Evolutionary conservation across 2,113 vertebrate genomes (phyloP), one percentile per base, ranked within the genome.

Genomic region (Elephantulus edwardii): DNA sequence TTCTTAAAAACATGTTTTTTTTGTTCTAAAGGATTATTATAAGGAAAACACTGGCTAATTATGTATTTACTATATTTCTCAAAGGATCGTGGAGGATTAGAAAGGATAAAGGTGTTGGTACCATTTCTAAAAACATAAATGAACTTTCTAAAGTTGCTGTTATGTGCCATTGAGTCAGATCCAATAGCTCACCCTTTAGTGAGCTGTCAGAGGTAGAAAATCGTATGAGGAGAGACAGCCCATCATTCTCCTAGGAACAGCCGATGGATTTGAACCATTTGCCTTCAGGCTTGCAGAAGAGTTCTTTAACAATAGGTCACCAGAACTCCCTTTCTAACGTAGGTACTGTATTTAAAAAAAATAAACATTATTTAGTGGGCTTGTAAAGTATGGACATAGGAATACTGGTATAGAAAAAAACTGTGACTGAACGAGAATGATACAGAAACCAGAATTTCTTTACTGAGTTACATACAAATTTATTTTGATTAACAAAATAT

Each of bases 91-190:
- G 38, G 64, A 91, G 56, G 11, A 50, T 66, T 64, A 72, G 30
- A 22, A 66, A 83, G 22, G 75, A 20, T 58, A 80, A 60, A 46
- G 38, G 42, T 38, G 33, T 83, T 87, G 71, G 9, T 58, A 66
- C 42, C 16, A 80, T 89, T 70, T 71, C 26, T 56, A 86, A 77
- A 2, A 86, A 42, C 35, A 86, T n/a, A 77, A n/a, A 83, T 86
- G 60, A 60, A 38, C 16, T 71, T 70, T 64, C 52, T 77, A 52
- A 75, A 50, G 71, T 85, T 16, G 16, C n/a, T n/a, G n/a, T n/a
- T n/a, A n/a, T n/a, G n/a, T n/a, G n/a, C n/a, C n/a, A n/a, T n/a
- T n/a, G n/a, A n/a, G n/a, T n/a, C n/a, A n/a, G n/a, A n/a, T n/a
- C n/a, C n/a, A n/a, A n/a, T n/a, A n/a, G n/a, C n/a, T n/a, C n/a